Evolutionary conservation across 2,113 vertebrate species (phyloP).

Genomic region (Motacilla alba): DNA sequence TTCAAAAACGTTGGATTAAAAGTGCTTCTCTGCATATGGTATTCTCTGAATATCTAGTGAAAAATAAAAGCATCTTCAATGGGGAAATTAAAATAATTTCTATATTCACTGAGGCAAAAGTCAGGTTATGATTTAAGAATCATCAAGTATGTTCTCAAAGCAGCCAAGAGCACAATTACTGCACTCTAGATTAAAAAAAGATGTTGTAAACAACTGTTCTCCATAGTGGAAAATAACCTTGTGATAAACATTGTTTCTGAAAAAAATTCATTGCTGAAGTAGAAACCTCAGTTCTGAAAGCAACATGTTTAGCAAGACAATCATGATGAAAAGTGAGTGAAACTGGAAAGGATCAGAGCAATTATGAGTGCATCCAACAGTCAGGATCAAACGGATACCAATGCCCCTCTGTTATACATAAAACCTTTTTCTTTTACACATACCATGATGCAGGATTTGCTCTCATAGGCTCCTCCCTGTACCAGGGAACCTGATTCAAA

Average conservation of each 20-base stretch:
- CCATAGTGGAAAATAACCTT: constrained; percentile 14
- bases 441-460: not conserved
- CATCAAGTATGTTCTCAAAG: not conserved
- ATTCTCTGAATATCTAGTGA: not conserved
- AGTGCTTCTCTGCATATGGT: not conserved
- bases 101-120: not conserved
- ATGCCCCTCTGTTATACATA: not conserved
- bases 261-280: constrained; percentile 3
- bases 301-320: not conserved
- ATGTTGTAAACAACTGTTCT: constrained; percentile 1
- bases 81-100: not conserved
- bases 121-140: constrained; percentile 6
- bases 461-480: not conserved
- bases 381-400: not conserved
- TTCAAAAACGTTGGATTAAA: not conserved
- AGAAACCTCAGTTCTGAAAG: constrained; percentile 24
- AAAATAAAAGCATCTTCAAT: not conserved
- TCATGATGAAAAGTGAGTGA: not conserved
- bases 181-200: not conserved
- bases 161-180: constrained; percentile 18
- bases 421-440: not conserved
- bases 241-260: not conserved
- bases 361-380: not conserved
- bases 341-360: constrained; percentile 16
- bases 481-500: not conserved